These are phyloP conservation scores for Steinernema hermaphroditum DNA, from an alignment of 2,888 invertebrate species.

Conservation along the genomic window DNA sequence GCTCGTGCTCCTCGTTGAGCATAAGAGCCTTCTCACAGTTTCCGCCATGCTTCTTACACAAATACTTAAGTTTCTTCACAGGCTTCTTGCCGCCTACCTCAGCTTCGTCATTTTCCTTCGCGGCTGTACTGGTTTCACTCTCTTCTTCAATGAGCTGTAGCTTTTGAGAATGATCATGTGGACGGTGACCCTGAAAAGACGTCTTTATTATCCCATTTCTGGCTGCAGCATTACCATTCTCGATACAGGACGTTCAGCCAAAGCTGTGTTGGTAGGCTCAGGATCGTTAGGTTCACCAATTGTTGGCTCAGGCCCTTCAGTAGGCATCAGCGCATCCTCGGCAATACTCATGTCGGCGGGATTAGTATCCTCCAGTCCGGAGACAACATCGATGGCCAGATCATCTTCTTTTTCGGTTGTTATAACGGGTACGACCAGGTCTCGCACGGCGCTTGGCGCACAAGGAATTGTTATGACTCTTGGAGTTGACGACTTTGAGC, in stretches of 20 bases:
- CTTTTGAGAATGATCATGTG: background rate
- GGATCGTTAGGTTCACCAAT: background rate
- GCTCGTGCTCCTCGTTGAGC: constrained; percentile 30
- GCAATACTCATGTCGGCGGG: constrained; percentile 9
- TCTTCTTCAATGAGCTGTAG: background rate
- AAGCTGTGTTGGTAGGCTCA: background rate
- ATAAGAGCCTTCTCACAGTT: constrained; percentile 33
- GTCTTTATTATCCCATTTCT: background rate
- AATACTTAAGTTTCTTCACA: constrained; percentile 16
- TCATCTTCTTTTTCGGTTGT: background rate
- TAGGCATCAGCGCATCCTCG: constrained; percentile 1
- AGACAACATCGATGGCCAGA: background rate
- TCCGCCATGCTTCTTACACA: constrained; percentile 36
- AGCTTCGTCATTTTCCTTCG: no score
- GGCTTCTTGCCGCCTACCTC: background rate
- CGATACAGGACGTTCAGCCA: background rate
- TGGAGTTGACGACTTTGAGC: background rate
- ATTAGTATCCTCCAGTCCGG: background rate
- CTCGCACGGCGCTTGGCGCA: background rate
- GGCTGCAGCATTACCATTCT: background rate
- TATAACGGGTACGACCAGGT: background rate
- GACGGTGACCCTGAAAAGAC: background rate
- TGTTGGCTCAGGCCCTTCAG: background rate
- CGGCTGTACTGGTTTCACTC: background rate
- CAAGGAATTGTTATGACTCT: background rate